Conservation (phyloP, 2,113 vertebrate genomes). For the Ceuthmochares aereus region DNA sequence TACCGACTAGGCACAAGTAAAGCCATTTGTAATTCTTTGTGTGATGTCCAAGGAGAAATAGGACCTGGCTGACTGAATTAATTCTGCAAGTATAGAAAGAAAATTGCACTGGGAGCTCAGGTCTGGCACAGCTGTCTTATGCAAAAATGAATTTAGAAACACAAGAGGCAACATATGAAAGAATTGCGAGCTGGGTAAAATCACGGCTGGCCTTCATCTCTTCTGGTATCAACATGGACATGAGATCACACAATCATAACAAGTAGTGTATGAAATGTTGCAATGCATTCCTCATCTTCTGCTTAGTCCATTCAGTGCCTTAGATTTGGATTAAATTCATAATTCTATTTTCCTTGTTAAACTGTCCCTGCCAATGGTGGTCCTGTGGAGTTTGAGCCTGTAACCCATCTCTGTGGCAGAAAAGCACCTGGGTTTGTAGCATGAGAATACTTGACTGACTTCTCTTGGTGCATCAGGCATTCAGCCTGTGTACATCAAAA, state of each 20-base stretch:
- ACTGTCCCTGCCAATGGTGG: background rate
- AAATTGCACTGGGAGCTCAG: conserved; percentile 2
- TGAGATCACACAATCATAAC: background rate
- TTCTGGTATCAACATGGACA: background rate
- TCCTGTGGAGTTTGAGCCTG: background rate
- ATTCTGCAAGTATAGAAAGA: background rate
- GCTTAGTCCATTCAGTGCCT: background rate
- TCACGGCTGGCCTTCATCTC: background rate
- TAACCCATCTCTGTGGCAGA: background rate
- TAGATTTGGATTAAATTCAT: background rate
- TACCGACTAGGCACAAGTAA: background rate
- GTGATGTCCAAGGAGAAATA: background rate
- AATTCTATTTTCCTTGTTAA: background rate
- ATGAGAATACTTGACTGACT: background rate
- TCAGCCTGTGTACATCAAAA: background rate
- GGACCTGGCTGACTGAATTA: background rate
- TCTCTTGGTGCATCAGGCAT: background rate
- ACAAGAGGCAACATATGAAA: background rate
- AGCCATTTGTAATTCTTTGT: conserved; percentile 6
- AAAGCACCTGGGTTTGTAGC: background rate
- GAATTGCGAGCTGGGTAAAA: background rate
- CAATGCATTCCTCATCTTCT: background rate
- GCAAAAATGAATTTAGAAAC: background rate
- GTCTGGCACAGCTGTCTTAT: background rate
- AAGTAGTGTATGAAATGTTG: background rate